These are phyloP conservation scores for Anarhynchus alexandrinus DNA, from an alignment of 2,113 vertebrate genomes.

Conservation along the genomic window DNA sequence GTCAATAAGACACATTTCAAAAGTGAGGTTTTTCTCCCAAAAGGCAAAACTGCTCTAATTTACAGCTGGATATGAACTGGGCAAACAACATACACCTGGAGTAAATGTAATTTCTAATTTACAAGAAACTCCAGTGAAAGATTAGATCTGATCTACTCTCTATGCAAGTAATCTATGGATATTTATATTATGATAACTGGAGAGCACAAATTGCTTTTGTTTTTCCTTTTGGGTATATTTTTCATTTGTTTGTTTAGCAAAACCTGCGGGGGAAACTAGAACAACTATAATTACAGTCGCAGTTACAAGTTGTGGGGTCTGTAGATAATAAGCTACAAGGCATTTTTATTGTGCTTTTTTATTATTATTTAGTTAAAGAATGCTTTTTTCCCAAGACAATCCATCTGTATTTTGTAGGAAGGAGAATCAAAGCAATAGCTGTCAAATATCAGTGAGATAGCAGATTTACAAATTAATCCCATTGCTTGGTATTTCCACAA, in stretches of 20 bases:
- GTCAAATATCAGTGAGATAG: conserved; percentile 65
- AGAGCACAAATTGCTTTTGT: conserved; percentile 74
- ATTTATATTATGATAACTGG: conserved; percentile 65
- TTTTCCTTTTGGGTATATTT: conserved; percentile 75
- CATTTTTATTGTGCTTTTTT: conserved; percentile 59
- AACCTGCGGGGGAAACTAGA: conserved; percentile 56
- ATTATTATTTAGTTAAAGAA: conserved; percentile 60
- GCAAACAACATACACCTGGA: conserved; percentile 66
- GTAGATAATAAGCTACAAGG: conserved; percentile 65
- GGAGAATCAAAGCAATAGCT: conserved; percentile 54
- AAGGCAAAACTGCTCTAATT: conserved; percentile 72
- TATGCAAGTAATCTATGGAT: conserved; percentile 69
- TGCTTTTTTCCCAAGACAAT: conserved; percentile 59
- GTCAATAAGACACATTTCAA: conserved; percentile 73
- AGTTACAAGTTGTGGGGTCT: conserved; percentile 40
- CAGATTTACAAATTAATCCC: conserved; percentile 78
- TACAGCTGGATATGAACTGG: conserved; percentile 65
- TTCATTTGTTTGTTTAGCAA: conserved; percentile 67
- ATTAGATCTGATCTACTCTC: conserved; percentile 70
- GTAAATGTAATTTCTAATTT: conserved; percentile 75
- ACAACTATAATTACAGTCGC: conserved; percentile 66
- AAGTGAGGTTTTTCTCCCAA: conserved; percentile 68
- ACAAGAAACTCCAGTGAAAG: conserved; percentile 57
- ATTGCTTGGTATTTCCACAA: conserved; percentile 62
- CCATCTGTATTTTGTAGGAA: conserved; percentile 57